Base-by-base conservation (phyloP, 2,797 vertebrate genomes). In the Sebastes vulpes region DNA sequence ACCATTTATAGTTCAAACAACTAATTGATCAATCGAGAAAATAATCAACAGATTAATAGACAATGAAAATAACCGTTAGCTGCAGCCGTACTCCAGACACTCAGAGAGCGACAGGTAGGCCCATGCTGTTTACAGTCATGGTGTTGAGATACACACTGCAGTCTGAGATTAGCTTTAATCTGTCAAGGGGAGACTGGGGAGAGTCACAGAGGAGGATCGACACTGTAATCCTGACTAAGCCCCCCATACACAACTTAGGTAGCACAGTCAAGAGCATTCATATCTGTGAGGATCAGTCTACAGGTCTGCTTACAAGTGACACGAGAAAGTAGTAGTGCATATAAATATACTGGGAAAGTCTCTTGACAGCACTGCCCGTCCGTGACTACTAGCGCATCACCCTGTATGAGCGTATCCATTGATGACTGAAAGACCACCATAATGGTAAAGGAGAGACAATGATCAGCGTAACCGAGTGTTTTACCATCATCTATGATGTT, bases 101-200 rank as follows among this genome's bases (percentile, higher is more conserved):
- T 29, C 5, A 11, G 16, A 60, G 3, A 68, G 50, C 16, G 3
- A 4, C 56, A 81, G 14, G 0, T 26, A 38, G 65, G 67, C 50
- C 42, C 11, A 14, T 42, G 38, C 35, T 75, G 82, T 88, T 75
- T 75, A 87, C 66, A 46, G 76, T 75, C 14, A 0, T 23, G 42
- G 65, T 65, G 38, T 52, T 75, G 52, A 72, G 23, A 75, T 75
- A 72, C 67, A 82, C 66, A 79, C 35, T 63, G 79, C 68, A 72
- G 77, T 83, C 65, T 56, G 65, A 90, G 93, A 94, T 94, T 90
- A 93, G 75, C 84, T 85, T 42, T 92, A 93, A 93, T 92, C 91
- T 89, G 88, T 79, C 65, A 81, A 42, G 35, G 69, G 57, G 68
- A 79, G 80, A 89, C 84, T 54, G 52, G 38, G 32, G 65, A 80